Evolutionary conservation across 2,113 vertebrate species (phyloP).

Genomic region (Chloroceryle aenea): DNA sequence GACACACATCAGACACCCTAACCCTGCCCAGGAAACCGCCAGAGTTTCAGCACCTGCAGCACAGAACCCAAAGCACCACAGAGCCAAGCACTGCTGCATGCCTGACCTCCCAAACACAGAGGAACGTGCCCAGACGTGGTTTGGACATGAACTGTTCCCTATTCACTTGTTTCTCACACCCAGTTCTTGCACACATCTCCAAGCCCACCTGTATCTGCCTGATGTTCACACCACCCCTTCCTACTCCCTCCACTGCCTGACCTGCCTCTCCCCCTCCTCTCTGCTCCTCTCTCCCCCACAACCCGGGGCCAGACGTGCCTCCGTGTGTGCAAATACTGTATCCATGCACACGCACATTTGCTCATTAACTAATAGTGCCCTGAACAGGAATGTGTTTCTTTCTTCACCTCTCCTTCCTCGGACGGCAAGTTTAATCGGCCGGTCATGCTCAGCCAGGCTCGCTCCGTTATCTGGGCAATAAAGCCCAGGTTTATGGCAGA

Average conservation of each 20-base stretch:
- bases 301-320: background rate
- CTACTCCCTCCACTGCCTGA: background rate
- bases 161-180: background rate
- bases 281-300: background rate
- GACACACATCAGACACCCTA: background rate
- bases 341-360: fast-evolving
- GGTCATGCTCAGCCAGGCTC: conserved; percentile 39
- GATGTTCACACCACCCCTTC: fast-evolving
- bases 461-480: conserved; percentile 59
- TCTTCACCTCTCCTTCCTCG: background rate
- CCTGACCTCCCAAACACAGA: background rate
- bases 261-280: background rate
- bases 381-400: background rate
- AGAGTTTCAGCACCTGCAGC: background rate
- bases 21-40: background rate
- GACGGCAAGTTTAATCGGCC: conserved; percentile 21
- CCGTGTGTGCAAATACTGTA: background rate
- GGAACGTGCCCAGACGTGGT: too few relatives aligned
- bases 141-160: background rate
- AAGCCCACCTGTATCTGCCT: background rate
- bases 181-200: background rate
- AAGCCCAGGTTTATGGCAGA: conserved; percentile 45
- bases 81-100: fast-evolving
- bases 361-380: conserved; percentile 36
- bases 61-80: background rate